Conservation (phyloP, 2,797 vertebrate genomes). For the Caiman crocodilus region DNA sequence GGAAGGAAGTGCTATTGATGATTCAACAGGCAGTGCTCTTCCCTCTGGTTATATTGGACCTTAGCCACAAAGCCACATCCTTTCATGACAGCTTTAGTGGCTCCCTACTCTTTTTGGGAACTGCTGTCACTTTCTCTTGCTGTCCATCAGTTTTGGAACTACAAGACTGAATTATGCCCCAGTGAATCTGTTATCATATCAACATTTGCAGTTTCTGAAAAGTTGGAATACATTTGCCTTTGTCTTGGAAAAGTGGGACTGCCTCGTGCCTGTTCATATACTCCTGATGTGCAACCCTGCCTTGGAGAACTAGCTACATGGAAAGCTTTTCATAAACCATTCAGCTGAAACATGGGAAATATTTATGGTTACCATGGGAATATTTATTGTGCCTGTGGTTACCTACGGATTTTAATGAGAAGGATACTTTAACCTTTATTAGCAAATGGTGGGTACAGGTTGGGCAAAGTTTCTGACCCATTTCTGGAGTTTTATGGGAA, state of each 20-base stretch:
- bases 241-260: background rate
- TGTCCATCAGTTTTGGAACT: background rate
- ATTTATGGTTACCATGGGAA: background rate
- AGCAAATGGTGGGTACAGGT: background rate
- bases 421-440: background rate
- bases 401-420: fast-evolving
- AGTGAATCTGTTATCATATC: fast-evolving
- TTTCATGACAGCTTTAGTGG: slow-evolving; percentile 37
- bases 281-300: fast-evolving
- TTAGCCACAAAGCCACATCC: slow-evolving; percentile 49
- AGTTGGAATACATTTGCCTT: background rate
- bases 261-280: fast-evolving
- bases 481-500: background rate
- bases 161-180: background rate
- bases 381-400: background rate
- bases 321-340: background rate
- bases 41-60: slow-evolving; percentile 59
- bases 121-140: background rate
- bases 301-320: background rate
- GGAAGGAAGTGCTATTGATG: slow-evolving; percentile 56
- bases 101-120: slow-evolving; percentile 14
- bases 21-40: slow-evolving; percentile 69
- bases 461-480: background rate
- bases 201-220: background rate
- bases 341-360: background rate